Base-by-base conservation (phyloP, 2,888 invertebrate genomes). In the Hyppa rectilinea region DNA sequence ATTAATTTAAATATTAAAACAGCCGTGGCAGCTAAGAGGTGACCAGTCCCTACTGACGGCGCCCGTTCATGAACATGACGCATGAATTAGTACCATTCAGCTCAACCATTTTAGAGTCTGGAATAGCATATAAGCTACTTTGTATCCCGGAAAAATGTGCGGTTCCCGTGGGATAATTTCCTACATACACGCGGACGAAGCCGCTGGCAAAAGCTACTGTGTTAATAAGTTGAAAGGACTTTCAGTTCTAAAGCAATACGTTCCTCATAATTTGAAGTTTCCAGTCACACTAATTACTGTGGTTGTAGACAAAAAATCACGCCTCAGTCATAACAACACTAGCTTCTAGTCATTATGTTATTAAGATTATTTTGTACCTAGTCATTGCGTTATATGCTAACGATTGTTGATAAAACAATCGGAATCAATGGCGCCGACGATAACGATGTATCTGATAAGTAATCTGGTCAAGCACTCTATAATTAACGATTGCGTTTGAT, bases 291-390 rank as follows among this genome's bases (percentile, higher is more conserved):
- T 40, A 50, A 45, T 53, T 45, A 29, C 9, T 43, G 23, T 20
- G 10, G 20, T 50, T 61, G 26, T 23, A 12, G 29, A 38, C 61
- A 12, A 50, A 31, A 64, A 72, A 66, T 66, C 47, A 53, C 23
- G 36, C 1, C 34, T 12, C 17, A 45, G 17, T 40, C 40, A 40
- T 55, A 55, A 31, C 55, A 29, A 43, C 20, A 62, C 17, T 55
- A 43, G 75, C 34, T 64, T 55, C 71, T 29, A 47, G 40, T 34
- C 4, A 71, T 58, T n/a, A 69, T 31, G 59, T 20, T 49, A 70
- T 43, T 73, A 61, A 50, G 74, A 71, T 71, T 62, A 59, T 34
- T 70, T 72, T 49, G 9, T 62, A 61, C 36, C 12, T 34, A 50
- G 36, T 74, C 62, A 71, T 58, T 60, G 38, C 10, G 31, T 73